Conservation (phyloP, 2,113 vertebrate species). For the Smithornis capensis region DNA sequence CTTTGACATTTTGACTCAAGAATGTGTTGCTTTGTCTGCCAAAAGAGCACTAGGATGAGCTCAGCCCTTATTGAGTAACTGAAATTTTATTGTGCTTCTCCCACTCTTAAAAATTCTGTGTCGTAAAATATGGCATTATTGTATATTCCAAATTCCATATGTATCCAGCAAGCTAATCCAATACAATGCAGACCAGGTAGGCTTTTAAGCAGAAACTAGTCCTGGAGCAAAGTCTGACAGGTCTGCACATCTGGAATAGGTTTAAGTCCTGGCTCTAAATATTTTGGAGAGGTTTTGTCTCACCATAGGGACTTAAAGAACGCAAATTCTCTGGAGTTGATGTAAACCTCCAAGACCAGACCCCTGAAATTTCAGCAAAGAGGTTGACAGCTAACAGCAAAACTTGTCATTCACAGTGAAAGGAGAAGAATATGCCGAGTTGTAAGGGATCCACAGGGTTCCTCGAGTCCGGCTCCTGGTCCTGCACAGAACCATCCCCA, state of each 20-base stretch:
- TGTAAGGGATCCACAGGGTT: neutral
- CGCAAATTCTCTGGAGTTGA: neutral
- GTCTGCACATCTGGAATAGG: neutral
- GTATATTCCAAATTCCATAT: neutral
- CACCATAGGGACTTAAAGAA: neutral
- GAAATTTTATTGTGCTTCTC: neutral
- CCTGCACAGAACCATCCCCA: neutral
- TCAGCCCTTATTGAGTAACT: neutral
- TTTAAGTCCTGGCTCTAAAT: neutral
- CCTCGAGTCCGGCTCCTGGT: neutral
- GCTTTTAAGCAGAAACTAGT: neutral
- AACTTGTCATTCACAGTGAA: neutral
- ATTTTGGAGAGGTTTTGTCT: neutral
- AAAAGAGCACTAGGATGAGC: neutral
- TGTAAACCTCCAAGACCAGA: neutral
- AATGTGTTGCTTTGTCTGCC: neutral
- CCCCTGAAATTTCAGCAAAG: neutral
- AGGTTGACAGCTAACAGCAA: neutral
- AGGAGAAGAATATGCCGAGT: neutral
- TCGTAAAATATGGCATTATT: neutral
- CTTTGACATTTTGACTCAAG: neutral
- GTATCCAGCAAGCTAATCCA: neutral
- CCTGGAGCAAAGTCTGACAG: neutral
- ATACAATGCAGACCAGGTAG: neutral
- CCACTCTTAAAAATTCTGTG: neutral